Evolutionary conservation across 92 coral and sea anemone species (phyloP).

Genomic region (Epizoanthus illoricatus): DNA sequence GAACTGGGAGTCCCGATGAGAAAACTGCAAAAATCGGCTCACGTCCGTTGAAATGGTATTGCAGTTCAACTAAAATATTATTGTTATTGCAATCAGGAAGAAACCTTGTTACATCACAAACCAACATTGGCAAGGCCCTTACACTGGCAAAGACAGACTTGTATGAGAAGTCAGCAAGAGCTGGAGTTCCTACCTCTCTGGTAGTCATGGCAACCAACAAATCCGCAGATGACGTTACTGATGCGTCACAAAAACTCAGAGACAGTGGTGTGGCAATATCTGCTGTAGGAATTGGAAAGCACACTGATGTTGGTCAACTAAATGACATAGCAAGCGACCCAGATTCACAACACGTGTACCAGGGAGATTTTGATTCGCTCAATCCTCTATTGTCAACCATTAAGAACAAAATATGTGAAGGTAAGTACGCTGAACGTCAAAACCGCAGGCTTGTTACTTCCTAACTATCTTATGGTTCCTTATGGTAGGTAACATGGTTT

Average conservation of each 20-base stretch:
- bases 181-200: constrained; percentile 62
- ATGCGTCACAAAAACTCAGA: constrained; percentile 75
- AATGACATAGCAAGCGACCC: constrained; percentile 85
- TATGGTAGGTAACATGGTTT: too few relatives aligned
- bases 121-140: constrained; percentile 67
- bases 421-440: constrained; percentile 23
- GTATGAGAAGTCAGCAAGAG: constrained; percentile 56
- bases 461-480: neutral
- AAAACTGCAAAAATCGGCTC: too few relatives aligned
- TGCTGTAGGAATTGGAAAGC: constrained; percentile 68
- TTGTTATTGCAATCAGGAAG: neutral
- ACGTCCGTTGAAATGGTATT: too few relatives aligned
- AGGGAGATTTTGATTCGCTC: constrained; percentile 59
- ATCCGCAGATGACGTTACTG: constrained; percentile 61
- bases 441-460: neutral
- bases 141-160: constrained; percentile 55
- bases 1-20: too few relatives aligned
- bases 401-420: constrained; percentile 65
- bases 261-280: constrained; percentile 74
- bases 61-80: neutral
- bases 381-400: constrained; percentile 48
- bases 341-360: constrained; percentile 72
- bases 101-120: neutral
- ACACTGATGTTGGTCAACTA: constrained; percentile 49
- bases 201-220: constrained; percentile 73